These are phyloP conservation scores for Lapara coniferarum DNA, from an alignment of 2,888 invertebrate genomes.

Conservation along the genomic window DNA sequence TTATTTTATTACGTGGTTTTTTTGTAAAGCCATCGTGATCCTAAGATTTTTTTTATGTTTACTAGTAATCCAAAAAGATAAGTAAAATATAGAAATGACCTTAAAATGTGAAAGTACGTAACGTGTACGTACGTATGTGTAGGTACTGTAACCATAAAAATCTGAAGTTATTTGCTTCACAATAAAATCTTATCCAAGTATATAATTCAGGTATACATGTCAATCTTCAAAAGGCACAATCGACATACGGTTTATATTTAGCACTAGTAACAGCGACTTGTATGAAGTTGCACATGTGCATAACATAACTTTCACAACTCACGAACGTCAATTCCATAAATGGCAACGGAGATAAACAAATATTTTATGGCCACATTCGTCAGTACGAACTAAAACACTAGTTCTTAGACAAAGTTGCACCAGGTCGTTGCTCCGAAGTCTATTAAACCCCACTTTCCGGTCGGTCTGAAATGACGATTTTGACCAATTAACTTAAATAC, in stretches of 20 bases:
- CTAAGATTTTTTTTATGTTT: no score
- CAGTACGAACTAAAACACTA: not conserved
- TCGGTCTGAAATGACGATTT: conserved; percentile 24
- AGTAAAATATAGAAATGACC: no score
- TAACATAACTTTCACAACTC: not conserved
- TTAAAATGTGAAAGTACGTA: no score
- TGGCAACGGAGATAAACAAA: not conserved
- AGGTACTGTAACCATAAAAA: no score
- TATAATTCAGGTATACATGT: no score
- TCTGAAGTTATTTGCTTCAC: no score
- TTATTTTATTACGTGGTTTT: not conserved
- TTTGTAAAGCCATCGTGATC: no score
- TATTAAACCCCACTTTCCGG: conserved; percentile 24
- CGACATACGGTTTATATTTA: not conserved
- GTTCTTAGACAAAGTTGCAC: not conserved
- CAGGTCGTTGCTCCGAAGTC: conserved; percentile 21
- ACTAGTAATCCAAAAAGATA: no score
- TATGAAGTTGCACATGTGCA: not conserved
- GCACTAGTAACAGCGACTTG: not conserved
- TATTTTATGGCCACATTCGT: not conserved
- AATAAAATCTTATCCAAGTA: no score
- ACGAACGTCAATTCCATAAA: not conserved
- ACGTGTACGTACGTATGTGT: no score
- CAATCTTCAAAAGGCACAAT: not conserved
- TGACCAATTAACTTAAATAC: conserved; percentile 27